phyloP scores from a whole-genome alignment of 64 coral and sea anemone genomes.

The Stichodactyla mertensii region DNA sequence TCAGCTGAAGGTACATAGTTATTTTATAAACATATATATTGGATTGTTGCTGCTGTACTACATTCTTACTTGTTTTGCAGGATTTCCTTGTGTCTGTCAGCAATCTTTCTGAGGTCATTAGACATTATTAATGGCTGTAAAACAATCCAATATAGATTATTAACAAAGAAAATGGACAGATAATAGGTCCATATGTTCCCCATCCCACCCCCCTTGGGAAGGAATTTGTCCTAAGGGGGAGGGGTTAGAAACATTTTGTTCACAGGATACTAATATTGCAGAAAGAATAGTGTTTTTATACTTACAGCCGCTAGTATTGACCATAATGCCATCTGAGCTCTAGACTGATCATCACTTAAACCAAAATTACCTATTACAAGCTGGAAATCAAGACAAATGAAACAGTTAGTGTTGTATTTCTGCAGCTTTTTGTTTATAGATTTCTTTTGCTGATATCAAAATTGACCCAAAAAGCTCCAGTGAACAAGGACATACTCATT shows the following conservation, averaged over 20 bases:
- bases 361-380: constrained; percentile 86
- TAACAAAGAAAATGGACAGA: background rate
- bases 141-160: background rate
- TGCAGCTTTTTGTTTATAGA: background rate
- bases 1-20: too few relatives aligned
- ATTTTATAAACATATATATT: background rate
- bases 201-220: too few relatives aligned
- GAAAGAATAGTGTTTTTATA: background rate
- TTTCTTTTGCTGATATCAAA: background rate
- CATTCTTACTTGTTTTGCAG: constrained; percentile 68
- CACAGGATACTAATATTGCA: too few relatives aligned
- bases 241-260: too few relatives aligned
- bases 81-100: constrained; percentile 54
- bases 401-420: background rate
- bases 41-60: background rate
- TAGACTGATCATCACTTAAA: constrained; percentile 74
- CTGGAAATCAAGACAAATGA: constrained; percentile 20
- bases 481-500: too few relatives aligned
- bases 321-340: constrained; percentile 90
- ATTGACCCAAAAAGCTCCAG: too few relatives aligned
- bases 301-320: constrained; percentile 84
- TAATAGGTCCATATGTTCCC: background rate
- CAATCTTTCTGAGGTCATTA: constrained; percentile 75
- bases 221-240: too few relatives aligned
- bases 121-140: constrained; percentile 85